These are phyloP conservation scores for Eumeta japonica DNA, from an alignment of 1,140 invertebrate species.

Conservation along the genomic window DNA sequence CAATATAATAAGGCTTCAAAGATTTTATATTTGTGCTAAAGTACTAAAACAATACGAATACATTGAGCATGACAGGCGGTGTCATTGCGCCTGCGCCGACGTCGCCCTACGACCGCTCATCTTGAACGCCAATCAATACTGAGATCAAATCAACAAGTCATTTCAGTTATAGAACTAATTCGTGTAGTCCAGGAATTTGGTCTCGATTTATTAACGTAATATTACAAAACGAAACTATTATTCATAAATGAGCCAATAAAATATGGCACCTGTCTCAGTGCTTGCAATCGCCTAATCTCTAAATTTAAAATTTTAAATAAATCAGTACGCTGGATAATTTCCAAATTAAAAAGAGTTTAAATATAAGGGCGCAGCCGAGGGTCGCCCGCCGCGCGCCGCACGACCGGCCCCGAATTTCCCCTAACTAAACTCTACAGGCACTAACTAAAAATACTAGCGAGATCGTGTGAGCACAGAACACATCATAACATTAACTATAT, in stretches of 20 bases:
- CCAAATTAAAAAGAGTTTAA: constrained; percentile 34
- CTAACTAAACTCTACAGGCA: constrained; percentile 50
- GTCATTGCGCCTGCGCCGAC: too few relatives aligned
- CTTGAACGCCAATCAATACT: constrained; percentile 26
- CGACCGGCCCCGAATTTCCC: too few relatives aligned
- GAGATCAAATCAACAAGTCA: constrained; percentile 47
- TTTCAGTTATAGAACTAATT: constrained; percentile 30
- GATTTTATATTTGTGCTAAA: too few relatives aligned
- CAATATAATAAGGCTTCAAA: too few relatives aligned
- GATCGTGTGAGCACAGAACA: constrained; percentile 56
- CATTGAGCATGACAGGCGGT: too few relatives aligned
- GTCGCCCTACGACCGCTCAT: too few relatives aligned
- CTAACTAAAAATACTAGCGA: constrained; percentile 56
- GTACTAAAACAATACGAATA: too few relatives aligned
- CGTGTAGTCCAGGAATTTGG: constrained; percentile 47
- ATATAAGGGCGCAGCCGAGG: constrained; percentile 3
- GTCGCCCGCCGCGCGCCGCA: too few relatives aligned
- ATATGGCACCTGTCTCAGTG: constrained; percentile 54
- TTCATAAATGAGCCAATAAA: constrained; percentile 48
- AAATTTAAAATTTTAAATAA: constrained; percentile 40
- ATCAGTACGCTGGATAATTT: constrained; percentile 52
- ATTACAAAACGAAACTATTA: constrained; percentile 42
- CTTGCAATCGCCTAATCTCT: constrained; percentile 36
- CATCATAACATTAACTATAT: constrained; percentile 30
- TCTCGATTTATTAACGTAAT: constrained; percentile 52